phyloP scores from a whole-genome alignment of 2,113 vertebrate genomes.

The Colossoma macropomum region DNA sequence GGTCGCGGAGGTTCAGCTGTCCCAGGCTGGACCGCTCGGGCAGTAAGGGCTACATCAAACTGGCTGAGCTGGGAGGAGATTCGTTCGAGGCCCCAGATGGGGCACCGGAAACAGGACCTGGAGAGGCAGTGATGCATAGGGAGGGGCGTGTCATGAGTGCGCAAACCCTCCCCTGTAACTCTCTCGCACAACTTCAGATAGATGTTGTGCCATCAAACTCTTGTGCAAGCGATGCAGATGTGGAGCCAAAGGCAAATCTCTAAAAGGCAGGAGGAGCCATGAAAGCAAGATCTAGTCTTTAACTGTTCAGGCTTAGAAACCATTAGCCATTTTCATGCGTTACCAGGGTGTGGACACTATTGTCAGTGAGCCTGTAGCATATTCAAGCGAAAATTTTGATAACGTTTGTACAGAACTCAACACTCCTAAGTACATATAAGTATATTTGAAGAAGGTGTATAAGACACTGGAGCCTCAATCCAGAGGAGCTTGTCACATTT shows the following conservation, averaged over 20 bases:
- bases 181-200: slow-evolving; percentile 29
- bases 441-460: not conserved
- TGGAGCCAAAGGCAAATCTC: slow-evolving; percentile 25
- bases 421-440: not conserved
- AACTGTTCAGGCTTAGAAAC: slow-evolving; percentile 7
- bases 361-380: slow-evolving; percentile 33
- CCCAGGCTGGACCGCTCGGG: slow-evolving; percentile 83
- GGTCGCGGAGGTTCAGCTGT: slow-evolving; percentile 82
- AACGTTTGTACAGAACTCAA: slow-evolving; percentile 13
- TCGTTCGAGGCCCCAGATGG: slow-evolving; percentile 84
- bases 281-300: not conserved
- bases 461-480: not conserved
- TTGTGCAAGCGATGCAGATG: not conserved
- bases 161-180: slow-evolving; percentile 4
- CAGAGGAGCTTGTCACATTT: slow-evolving; percentile 6
- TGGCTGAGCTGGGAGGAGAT: slow-evolving; percentile 85
- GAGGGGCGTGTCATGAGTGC: slow-evolving; percentile 58
- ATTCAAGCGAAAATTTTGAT: not conserved
- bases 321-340: not conserved
- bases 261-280: not conserved
- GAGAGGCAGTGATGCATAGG: slow-evolving; percentile 63
- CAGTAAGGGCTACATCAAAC: slow-evolving; percentile 93
- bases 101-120: slow-evolving; percentile 26
- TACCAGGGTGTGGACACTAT: not conserved
- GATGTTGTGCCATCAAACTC: slow-evolving; percentile 5